phyloP scores from a whole-genome alignment of 2,888 invertebrate species.

The Philereme vetulata region DNA sequence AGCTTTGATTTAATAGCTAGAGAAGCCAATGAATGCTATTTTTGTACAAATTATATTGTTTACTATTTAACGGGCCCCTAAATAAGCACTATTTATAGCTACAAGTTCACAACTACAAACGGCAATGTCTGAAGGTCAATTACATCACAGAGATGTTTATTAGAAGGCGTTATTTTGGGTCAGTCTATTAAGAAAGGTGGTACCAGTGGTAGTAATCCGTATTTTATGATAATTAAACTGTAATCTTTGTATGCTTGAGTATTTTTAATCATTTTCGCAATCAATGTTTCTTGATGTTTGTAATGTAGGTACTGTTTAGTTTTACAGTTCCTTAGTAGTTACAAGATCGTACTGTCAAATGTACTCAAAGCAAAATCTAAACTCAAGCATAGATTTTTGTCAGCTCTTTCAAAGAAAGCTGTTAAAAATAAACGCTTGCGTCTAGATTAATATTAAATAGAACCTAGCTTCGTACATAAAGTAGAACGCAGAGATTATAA shows the following conservation, averaged over 20 bases:
- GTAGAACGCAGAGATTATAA: too few species aligned
- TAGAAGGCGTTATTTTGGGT: constrained; percentile 31
- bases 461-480: too few species aligned
- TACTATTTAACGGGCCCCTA: background rate
- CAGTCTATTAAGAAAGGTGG: constrained; percentile 31
- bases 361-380: too few species aligned
- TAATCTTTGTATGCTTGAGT: constrained; percentile 14
- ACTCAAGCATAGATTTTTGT: too few species aligned
- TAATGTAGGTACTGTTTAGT: background rate
- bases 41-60: background rate
- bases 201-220: constrained; percentile 33
- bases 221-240: constrained; percentile 34
- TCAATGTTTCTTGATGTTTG: constrained; percentile 3
- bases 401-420: too few species aligned
- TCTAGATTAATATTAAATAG: too few species aligned
- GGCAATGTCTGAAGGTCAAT: constrained; percentile 14
- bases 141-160: constrained; percentile 1
- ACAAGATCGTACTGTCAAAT: too few species aligned
- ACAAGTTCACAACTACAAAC: background rate
- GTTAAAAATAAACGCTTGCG: too few species aligned
- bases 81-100: background rate
- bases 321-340: background rate
- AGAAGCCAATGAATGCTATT: background rate
- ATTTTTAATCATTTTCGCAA: constrained; percentile 15
- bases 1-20: constrained; percentile 2